Evolutionary conservation across 2,888 invertebrate species (phyloP).

Genomic region (Epistrophe eligans): DNA sequence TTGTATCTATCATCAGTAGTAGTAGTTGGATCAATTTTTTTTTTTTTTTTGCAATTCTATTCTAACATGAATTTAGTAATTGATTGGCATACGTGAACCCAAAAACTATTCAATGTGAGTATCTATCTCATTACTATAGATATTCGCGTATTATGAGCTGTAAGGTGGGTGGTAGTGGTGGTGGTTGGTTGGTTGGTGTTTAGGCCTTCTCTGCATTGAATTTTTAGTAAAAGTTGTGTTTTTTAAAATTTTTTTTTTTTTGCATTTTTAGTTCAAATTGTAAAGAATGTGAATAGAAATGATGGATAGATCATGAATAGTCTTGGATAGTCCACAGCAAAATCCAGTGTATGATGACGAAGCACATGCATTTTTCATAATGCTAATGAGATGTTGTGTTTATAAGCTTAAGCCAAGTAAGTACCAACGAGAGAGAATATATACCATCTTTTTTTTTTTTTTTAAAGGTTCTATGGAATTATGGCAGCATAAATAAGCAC

Average conservation of each 20-base stretch:
- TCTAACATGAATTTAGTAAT: constrained; percentile 76
- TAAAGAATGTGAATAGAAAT: constrained; percentile 65
- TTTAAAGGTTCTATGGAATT: constrained; percentile 31
- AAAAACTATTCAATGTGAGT: constrained; percentile 75
- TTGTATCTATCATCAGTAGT: constrained; percentile 68
- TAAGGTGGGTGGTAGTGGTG: constrained; percentile 3
- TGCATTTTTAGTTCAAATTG: constrained; percentile 35
- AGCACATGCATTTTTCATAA: constrained; percentile 57
- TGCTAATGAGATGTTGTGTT: constrained; percentile 73
- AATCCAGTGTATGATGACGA: constrained; percentile 37
- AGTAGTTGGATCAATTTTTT: constrained; percentile 45
- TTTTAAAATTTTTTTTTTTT: neutral
- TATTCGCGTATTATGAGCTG: constrained; percentile 62
- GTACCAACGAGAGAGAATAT: constrained; percentile 3
- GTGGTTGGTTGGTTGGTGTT: constrained; percentile 31
- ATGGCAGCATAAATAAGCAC: constrained; percentile 36
- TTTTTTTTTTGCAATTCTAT: constrained; percentile 64
- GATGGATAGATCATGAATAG: constrained; percentile 68
- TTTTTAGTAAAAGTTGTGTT: constrained; percentile 32
- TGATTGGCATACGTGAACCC: constrained; percentile 75
- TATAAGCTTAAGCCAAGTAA: constrained; percentile 48
- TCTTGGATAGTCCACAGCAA: constrained; percentile 33
- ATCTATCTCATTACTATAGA: constrained; percentile 72
- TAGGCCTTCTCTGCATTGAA: constrained; percentile 56
- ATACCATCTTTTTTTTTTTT: constrained; percentile 15